Percentiles rank a stretch among this genome's conserved stretches.
These are phyloP conservation scores for Oconnorella tubifera DNA, from an alignment of 2,888 invertebrate species.

Conservation along the genomic window DNA sequence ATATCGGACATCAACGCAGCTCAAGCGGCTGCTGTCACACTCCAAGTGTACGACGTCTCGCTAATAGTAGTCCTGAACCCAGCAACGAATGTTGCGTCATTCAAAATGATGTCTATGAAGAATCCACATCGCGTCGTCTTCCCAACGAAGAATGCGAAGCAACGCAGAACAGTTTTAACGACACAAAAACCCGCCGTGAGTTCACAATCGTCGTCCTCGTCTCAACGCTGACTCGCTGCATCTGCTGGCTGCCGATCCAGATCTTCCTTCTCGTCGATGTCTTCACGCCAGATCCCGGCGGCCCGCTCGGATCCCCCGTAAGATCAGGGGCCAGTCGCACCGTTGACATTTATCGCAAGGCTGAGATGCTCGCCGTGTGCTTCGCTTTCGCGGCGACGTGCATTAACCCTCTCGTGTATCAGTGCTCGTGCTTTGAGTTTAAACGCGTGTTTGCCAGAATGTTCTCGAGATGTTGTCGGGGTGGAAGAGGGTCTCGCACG, in stretches of 20 bases:
- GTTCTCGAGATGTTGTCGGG: slow-evolving; percentile 13
- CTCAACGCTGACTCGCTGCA: slow-evolving; percentile 28
- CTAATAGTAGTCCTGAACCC: not conserved
- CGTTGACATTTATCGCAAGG: slow-evolving; percentile 25
- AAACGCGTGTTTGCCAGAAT: slow-evolving; percentile 22
- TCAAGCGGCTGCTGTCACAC: too few relatives aligned
- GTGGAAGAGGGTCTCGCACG: slow-evolving; percentile 3
- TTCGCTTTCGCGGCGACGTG: slow-evolving; percentile 24
- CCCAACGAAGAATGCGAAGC: slow-evolving; percentile 18
- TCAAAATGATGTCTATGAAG: slow-evolving; percentile 5
- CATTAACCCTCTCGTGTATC: slow-evolving; percentile 27
- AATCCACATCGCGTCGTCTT: not conserved
- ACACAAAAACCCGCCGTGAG: slow-evolving; percentile 28
- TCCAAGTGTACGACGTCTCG: too few relatives aligned
- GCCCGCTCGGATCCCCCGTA: not conserved
- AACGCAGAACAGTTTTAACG: slow-evolving; percentile 23
- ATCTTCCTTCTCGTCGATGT: slow-evolving; percentile 31
- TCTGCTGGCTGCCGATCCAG: slow-evolving; percentile 37
- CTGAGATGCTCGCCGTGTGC: slow-evolving; percentile 33
- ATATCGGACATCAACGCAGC: not conserved
- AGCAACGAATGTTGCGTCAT: not conserved
- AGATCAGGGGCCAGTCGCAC: not conserved
- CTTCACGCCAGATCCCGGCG: slow-evolving; percentile 17
- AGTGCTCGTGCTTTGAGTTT: slow-evolving; percentile 24
- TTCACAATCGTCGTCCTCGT: slow-evolving; percentile 32